Conservation (phyloP, 2,113 vertebrate species). For the Cygnus buccinator region DNA sequence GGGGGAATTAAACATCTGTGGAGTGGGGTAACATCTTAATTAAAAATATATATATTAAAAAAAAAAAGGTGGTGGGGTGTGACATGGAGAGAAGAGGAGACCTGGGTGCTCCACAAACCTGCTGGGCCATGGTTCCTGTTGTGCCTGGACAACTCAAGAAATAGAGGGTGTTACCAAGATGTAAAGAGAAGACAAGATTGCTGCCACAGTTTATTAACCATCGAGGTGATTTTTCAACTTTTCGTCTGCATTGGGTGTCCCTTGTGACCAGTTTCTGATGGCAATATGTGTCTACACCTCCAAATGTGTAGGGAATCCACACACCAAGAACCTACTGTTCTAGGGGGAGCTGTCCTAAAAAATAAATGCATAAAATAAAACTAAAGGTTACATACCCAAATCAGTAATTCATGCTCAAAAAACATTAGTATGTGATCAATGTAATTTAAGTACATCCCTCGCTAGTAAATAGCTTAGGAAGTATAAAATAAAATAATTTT, state of each 20-base stretch:
- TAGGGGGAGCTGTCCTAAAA: neutral
- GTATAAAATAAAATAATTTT: conserved; percentile 48
- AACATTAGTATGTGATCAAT: conserved; percentile 44
- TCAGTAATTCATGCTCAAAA: neutral
- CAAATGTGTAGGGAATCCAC: neutral
- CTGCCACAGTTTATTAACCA: neutral
- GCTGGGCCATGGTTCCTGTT: neutral
- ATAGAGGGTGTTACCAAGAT: neutral
- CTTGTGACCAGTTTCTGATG: neutral
- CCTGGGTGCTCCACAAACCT: neutral
- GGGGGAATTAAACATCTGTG: neutral
- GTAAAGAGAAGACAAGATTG: neutral
- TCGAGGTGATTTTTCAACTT: neutral
- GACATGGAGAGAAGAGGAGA: neutral
- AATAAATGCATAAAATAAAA: neutral
- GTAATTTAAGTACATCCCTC: conserved; percentile 54
- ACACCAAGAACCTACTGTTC: neutral
- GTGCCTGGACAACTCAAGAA: neutral
- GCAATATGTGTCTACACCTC: neutral
- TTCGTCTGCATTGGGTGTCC: neutral
- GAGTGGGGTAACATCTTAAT: neutral
- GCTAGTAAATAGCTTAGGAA: conserved; percentile 64
- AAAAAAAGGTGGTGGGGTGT: neutral
- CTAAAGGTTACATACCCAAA: neutral
- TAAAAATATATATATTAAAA: neutral